phyloP scores from a whole-genome alignment of 2,888 invertebrate species.

The Homarus gammarus region DNA sequence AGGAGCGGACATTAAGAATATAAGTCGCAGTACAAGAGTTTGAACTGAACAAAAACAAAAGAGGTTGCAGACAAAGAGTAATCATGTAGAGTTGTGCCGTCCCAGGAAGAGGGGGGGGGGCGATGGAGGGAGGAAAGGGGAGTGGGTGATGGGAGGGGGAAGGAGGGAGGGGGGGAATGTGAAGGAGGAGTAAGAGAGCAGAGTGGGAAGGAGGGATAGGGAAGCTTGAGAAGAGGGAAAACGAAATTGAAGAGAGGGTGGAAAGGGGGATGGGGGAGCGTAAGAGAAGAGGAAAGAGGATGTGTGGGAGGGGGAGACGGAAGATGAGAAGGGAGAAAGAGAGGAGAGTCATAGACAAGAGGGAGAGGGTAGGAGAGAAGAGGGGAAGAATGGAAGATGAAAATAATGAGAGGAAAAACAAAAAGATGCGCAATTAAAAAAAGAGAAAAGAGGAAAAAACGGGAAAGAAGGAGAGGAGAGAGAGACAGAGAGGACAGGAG shows the following conservation, averaged over 20 bases:
- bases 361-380: too few relatives aligned
- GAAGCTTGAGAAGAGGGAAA: neutral
- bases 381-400: too few relatives aligned
- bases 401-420: neutral
- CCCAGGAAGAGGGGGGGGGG: neutral
- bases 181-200: too few relatives aligned
- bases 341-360: too few relatives aligned
- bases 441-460: neutral
- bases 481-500: neutral
- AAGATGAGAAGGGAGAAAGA: too few relatives aligned
- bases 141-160: neutral
- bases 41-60: neutral
- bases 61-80: neutral
- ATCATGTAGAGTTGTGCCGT: neutral
- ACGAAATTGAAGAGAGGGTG: neutral
- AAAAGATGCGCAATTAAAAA: neutral
- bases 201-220: too few relatives aligned
- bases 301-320: too few relatives aligned
- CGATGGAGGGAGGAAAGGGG: neutral
- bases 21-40: neutral
- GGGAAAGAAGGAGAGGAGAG: neutral
- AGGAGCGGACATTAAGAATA: too few relatives aligned
- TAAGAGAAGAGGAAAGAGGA: too few relatives aligned
- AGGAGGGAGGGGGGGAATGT: neutral
- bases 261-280: too few relatives aligned